Conservation (phyloP, 2,888 invertebrate species). For the Eretmocerus hayati region DNA sequence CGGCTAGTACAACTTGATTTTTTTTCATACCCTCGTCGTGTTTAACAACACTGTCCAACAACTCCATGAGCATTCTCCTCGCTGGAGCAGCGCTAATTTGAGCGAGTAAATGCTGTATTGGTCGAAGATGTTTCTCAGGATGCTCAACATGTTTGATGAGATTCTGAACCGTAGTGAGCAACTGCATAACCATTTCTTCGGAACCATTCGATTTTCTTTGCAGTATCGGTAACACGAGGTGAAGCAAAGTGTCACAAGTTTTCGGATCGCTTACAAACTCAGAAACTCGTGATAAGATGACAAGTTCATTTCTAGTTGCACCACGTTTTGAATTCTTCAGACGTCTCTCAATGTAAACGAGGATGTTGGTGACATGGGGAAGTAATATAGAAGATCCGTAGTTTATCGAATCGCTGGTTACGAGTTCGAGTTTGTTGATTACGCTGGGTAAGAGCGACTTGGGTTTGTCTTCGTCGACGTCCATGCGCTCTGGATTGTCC, state of each 20-base stretch:
- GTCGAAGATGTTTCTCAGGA: conserved; percentile 61
- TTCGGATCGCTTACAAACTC: conserved; percentile 64
- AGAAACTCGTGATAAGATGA: conserved; percentile 69
- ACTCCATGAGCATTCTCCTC: conserved; percentile 61
- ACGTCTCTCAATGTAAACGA: conserved; percentile 62
- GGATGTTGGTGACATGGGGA: conserved; percentile 65
- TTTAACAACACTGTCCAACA: conserved; percentile 55
- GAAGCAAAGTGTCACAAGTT: conserved; percentile 63
- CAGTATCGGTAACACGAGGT: conserved; percentile 64
- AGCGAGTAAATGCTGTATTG: conserved; percentile 66
- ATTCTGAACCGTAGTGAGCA: conserved; percentile 68
- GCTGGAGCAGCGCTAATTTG: conserved; percentile 59
- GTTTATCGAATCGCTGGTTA: conserved; percentile 50
- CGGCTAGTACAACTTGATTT: conserved; percentile 53
- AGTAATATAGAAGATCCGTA: conserved; percentile 67
- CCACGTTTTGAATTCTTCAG: conserved; percentile 54
- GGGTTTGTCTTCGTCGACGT: conserved; percentile 33
- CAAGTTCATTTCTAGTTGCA: conserved; percentile 63
- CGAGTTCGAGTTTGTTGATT: conserved; percentile 28
- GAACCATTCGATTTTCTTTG: conserved; percentile 58
- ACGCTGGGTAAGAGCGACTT: conserved; percentile 26
- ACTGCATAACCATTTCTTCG: conserved; percentile 63
- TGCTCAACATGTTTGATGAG: conserved; percentile 62
- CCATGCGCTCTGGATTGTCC: conserved; percentile 44
- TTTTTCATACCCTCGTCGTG: conserved; percentile 49